These are phyloP conservation scores for Apomyelois bistriatella DNA, from an alignment of 2,888 invertebrate species.

Conservation along the genomic window DNA sequence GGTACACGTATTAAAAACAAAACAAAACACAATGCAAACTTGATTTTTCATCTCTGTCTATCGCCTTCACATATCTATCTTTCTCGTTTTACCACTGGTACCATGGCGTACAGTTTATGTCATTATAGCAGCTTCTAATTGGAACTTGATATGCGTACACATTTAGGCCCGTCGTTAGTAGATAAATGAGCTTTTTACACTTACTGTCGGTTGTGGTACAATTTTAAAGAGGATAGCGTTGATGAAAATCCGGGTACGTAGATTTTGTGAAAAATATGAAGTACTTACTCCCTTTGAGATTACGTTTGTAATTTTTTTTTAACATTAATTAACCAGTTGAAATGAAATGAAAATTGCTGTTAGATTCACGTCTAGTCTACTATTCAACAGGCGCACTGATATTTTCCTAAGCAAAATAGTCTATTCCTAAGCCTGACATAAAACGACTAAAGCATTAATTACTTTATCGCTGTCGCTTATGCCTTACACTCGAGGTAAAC, in stretches of 20 bases:
- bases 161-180: slow-evolving; percentile 60
- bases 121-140: slow-evolving; percentile 67
- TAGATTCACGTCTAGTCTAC: too few relatives aligned
- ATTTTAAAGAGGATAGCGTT: slow-evolving; percentile 20
- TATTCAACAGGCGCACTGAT: too few relatives aligned
- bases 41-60: slow-evolving; percentile 8
- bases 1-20: slow-evolving; percentile 1
- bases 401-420: too few relatives aligned
- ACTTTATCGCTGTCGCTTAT: slow-evolving; percentile 3
- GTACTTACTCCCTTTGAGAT: too few relatives aligned
- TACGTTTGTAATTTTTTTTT: too few relatives aligned
- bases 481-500: not conserved
- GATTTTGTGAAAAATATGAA: too few relatives aligned
- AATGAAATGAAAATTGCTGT: too few relatives aligned
- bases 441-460: too few relatives aligned
- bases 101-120: slow-evolving; percentile 39
- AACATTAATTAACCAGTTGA: too few relatives aligned
- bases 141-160: slow-evolving; percentile 72
- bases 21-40: not conserved
- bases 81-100: slow-evolving; percentile 17
- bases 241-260: too few relatives aligned
- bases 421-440: too few relatives aligned
- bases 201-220: slow-evolving; percentile 23
- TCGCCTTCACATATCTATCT: slow-evolving; percentile 10
- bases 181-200: slow-evolving; percentile 69